Evolutionary conservation across 2,888 invertebrate genomes (phyloP), one percentile per base, ranked within the genome.

Genomic region (Caenorhabditis zanzibari): DNA sequence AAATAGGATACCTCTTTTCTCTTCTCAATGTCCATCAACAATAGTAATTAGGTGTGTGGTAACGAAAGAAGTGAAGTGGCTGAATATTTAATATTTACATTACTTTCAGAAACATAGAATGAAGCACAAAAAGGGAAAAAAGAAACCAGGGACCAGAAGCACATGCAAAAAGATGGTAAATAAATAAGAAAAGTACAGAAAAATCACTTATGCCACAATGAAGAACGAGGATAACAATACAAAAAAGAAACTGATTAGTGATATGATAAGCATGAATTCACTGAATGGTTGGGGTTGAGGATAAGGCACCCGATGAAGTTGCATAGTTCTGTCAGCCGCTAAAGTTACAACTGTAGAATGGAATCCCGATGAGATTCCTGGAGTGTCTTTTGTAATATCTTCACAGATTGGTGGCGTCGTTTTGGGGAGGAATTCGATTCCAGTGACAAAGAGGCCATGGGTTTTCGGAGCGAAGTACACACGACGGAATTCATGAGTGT

Each of bases 401-500:
- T 77, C 56, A 24, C 49, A 56, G 22, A 85, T 54, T 41, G 85
- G 81, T 12, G 75, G 63, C 7, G 88, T 54, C 0, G 44, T 56
- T 22, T 71, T 81, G 16, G 87, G 81, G 90, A 98, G 94, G 94
- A 99, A 98, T 94, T 96, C 96, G 88, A 99, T 94, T 14, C 97
- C 97, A 69, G 98, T 98, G 85, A 99, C 96, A 94, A 99, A 99
- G 95, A 97, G 97, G 91, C 95, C 96, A 94, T 98, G 98, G 0
- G 88, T 76, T 64, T 86, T 81, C 4, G 84, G 81, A 24, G 68
- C 44, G 16, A 64, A 86, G 24, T 82, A 72, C 4, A 89, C 73
- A 5, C 74, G 77, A 32, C 84, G 80, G 64, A 85, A 69, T 38
- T 88, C 88, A 66, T 85, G 84, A 0, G 88, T 87, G 56, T 88